Base-by-base conservation (phyloP, 1,140 invertebrate species). In the Sarcophaga bullata region DNA sequence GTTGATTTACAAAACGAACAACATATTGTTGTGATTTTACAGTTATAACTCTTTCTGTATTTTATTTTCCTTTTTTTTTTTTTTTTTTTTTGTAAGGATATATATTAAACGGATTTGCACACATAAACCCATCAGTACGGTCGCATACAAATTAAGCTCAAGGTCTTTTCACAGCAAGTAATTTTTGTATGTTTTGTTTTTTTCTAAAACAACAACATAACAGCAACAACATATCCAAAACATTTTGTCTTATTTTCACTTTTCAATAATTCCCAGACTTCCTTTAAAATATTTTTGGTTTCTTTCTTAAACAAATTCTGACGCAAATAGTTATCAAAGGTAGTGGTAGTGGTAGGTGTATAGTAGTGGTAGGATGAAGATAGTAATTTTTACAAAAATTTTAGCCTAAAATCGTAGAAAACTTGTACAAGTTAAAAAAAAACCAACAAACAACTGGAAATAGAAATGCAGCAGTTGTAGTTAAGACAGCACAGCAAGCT, bases 101-200 rank as follows among this genome's bases (percentile, higher is more conserved):
- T 48, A 76, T 76, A 76, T 17, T 8, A 17, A 76, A 76, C 13
- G 73, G 48, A 49, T 76, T 49, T 76, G 47, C 73, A 76, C 62
- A 48, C 15, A 49, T 47, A 68, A n/a, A 58, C 13, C n/a, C n/a
- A 58, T 15, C 11, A 11, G 15, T n/a, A 11, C 54, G 6, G 11
- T 37, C 73, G 47, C 46, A 73, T 5, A 73, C 25, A 76, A 76
- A 76, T 76, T 76, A 76, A 76, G 73, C 47, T 76, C 46, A 76
- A 76, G 46, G 73, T 76, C 73, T 76, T 76, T 76, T 76, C 13
- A 10, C n/a, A 48, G 13, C 11, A n/a, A 75, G 3, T 47, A 47
- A 6, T 75, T 47, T 75, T 47, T 75, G 73, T 47, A 19, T 11
- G 15, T 54, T 54, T n/a, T n/a, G n/a, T n/a, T 73, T 73, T 46